Base-by-base conservation (phyloP, 1,140 invertebrate species). In the Tribolium castaneum region DNA sequence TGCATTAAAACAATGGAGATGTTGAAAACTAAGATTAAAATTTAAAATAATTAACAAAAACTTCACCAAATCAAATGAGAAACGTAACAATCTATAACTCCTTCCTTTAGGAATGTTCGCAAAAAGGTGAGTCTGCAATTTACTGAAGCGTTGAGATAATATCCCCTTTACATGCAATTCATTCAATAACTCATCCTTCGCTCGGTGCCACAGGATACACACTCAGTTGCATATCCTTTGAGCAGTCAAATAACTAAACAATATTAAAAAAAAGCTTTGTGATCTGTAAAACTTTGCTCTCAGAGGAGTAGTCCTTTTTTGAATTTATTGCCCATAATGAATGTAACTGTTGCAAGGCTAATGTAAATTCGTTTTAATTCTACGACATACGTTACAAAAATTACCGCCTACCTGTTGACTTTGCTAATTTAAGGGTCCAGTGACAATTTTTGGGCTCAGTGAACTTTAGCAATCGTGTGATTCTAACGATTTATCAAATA, bases 341-440 rank as follows among this genome's bases (percentile, higher is more conserved):
- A 52, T 52, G 3, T 52, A 52, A 7, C 9, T 52, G 54, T 59
- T 22, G 22, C 22, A 14, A 59, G 25, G 22, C 6, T 6, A 22
- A 25, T 30, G 19, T 59, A 25, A 59, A 59, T 59, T 22, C 13
- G 13, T 30, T 59, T 52, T 19, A 52, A 16, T 59, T 25, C 54
- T 59, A 22, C 22, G 16, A 59, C 54, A 59, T 59, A 25, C 22
- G 22, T 30, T 59, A 30, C 16, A 25, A 59, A 45, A 25, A 59
- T 22, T 59, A 59, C 54, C 54, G 16, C 12, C 54, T 59, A 59
- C 54, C 54, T 59, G 54, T 59, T 59, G 54, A 22, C 54, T 59
- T n/a, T 19, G 2, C 22, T 59, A 59, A 59, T 25, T 30, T 30
- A 59, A n/a, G 6, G 39, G 19, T n/a, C 54, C 7, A 25, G 10